Evolutionary conservation across 2,888 invertebrate genomes (phyloP).

Genomic region (Petrolisthes cinctipes): DNA sequence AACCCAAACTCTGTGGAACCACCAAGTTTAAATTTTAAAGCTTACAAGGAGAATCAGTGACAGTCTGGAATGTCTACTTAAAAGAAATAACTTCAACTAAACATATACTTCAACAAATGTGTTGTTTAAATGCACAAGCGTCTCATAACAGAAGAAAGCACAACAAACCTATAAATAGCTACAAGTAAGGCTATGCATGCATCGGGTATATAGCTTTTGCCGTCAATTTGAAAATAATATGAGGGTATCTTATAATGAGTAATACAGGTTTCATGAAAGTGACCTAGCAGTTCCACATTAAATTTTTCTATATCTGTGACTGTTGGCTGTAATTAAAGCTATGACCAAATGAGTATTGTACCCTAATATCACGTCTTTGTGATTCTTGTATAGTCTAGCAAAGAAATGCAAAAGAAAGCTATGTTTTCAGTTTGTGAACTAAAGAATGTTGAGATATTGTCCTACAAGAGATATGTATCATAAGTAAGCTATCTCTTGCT

Average conservation of each 20-base stretch:
- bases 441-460: background rate
- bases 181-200: background rate
- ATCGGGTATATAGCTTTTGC: background rate
- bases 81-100: background rate
- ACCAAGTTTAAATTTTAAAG: constrained; percentile 13
- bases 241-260: background rate
- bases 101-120: background rate
- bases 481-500: too few species aligned
- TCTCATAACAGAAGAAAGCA: background rate
- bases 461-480: too few species aligned
- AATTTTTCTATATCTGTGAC: constrained; percentile 12
- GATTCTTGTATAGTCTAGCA: background rate
- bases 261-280: background rate
- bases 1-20: constrained; percentile 12
- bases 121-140: constrained; percentile 4
- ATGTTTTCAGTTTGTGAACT: too few species aligned
- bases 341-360: constrained; percentile 48
- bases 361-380: constrained; percentile 9
- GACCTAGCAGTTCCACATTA: constrained; percentile 41
- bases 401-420: background rate
- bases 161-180: background rate
- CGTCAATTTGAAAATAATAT: background rate
- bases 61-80: constrained; percentile 33
- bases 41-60: constrained; percentile 16
- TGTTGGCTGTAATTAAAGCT: constrained; percentile 37